Percentiles rank a stretch among this genome's conserved stretches.
Conservation (phyloP, 1,140 invertebrate species). For the Stenopsyche tienmushanensis region DNA sequence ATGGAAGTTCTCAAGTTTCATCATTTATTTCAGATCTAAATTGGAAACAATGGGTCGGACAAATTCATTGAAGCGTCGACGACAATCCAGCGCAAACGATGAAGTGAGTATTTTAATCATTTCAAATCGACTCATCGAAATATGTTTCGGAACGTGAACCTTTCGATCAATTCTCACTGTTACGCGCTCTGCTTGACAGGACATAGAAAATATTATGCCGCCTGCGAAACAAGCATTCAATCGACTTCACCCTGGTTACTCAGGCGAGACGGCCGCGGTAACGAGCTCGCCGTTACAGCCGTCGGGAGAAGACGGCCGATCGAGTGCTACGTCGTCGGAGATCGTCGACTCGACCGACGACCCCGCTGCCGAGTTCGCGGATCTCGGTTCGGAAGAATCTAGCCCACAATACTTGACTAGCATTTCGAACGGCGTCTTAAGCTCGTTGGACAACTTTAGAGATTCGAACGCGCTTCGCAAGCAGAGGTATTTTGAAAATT, state of each 20-base stretch:
- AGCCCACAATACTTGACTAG: conserved; percentile 16
- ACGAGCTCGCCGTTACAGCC: neutral
- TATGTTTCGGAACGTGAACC: no score
- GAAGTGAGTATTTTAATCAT: no score
- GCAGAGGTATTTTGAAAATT: conserved; percentile 1
- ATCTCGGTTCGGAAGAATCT: conserved; percentile 27
- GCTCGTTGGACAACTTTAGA: conserved; percentile 26
- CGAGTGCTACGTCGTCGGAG: conserved; percentile 4
- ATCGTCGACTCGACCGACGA: no score
- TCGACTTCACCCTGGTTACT: conserved; percentile 5
- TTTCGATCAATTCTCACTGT: neutral
- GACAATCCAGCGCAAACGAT: conserved; percentile 5
- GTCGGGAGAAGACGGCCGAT: conserved; percentile 19
- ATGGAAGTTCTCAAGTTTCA: no score
- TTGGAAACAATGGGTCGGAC: neutral
- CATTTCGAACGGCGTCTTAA: conserved; percentile 17
- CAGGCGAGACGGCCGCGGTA: neutral
- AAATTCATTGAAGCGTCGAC: conserved; percentile 1
- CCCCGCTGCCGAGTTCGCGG: conserved; percentile 17
- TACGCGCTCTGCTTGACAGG: no score
- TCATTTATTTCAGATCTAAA: conserved; percentile 7
- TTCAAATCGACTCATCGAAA: no score
- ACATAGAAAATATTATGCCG: conserved; percentile 35
- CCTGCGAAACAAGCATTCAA: conserved; percentile 27
- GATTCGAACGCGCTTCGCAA: neutral